Percentiles rank a stretch among this genome's conserved stretches.
phyloP scores from a whole-genome alignment of 2,888 invertebrate genomes.

The Chaetogeoica ovagalla region DNA sequence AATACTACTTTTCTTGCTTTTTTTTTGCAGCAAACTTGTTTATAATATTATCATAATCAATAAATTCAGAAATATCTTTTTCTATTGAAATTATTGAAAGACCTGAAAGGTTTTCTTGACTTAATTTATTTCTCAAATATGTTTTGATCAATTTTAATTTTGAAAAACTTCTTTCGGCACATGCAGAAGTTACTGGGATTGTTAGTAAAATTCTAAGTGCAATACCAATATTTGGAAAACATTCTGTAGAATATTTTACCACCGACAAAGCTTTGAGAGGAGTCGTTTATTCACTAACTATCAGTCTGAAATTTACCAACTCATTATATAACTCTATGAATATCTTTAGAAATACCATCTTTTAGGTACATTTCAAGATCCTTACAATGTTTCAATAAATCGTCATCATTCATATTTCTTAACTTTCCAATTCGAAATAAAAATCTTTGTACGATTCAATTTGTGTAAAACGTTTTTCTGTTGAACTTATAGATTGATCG shows the following conservation, averaged over 20 bases:
- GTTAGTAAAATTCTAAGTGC: background rate
- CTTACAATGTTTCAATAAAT: slow-evolving; percentile 20
- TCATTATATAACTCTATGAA: slow-evolving; percentile 12
- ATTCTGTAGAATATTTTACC: slow-evolving; percentile 17
- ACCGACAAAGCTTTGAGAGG: slow-evolving; percentile 14
- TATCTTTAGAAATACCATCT: slow-evolving; percentile 16
- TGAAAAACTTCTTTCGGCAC: no score
- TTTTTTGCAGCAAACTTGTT: slow-evolving; percentile 1
- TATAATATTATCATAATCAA: slow-evolving; percentile 8
- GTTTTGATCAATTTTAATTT: no score
- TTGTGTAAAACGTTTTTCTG: no score
- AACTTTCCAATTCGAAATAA: no score
- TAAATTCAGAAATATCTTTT: slow-evolving; percentile 13
- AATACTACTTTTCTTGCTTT: slow-evolving; percentile 5
- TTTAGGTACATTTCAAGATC: background rate
- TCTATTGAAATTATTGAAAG: slow-evolving; percentile 21
- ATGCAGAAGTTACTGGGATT: no score
- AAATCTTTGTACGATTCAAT: no score
- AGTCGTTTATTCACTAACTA: no score
- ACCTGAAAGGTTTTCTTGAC: slow-evolving; percentile 16
- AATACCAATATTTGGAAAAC: slow-evolving; percentile 15
- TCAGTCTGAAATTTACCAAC: slow-evolving; percentile 14
- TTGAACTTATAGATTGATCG: no score
- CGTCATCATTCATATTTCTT: slow-evolving; percentile 2
- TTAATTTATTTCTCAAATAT: no score